Base-by-base conservation (phyloP, 2,113 vertebrate genomes). In the Stigmatopora argus region DNA sequence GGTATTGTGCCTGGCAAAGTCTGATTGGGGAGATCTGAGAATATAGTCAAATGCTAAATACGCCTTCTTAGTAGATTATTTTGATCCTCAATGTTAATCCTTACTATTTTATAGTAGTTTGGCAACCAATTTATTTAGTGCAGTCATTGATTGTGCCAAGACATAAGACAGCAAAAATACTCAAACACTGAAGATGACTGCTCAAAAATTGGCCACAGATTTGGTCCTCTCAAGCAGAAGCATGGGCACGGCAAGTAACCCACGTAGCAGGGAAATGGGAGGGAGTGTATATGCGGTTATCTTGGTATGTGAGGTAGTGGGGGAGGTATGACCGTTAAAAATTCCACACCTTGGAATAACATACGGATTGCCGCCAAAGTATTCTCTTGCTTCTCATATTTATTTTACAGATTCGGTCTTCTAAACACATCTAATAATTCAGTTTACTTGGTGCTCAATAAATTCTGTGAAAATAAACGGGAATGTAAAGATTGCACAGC, bases 261-360 rank as follows among this genome's bases (percentile, higher is more conserved):
- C 31, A 49, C n/a, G 55, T 47, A 46, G 71, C 13, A 60, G 69
- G 64, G 56, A 65, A 72, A 73, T 44, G 70, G 68, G 67, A 70
- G 70, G 34, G 76, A 66, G 69, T 72, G 61, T 75, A 59, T 69
- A 69, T 84, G 88, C 70, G 86, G 85, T 87, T 78, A 64, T 55
- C 66, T 47, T 84, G 83, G 88, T 80, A 87, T 87, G 85, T 4
- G 58, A 59, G 13, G 74, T 64, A 65, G 78, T 65, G 78, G 81
- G 78, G 82, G 78, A 65, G 81, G 53, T 75, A 73, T 74, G 69
- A 85, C 85, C 75, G 81, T 89, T 88, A 72, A 71, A 86, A 85
- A 86, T 87, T 89, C 86, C 86, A 84, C 85, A 88, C 83, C 83
- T 84, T 87, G 76, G 65, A 87, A 80, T 65, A 87, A 83, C 82